Evolutionary conservation across 2,797 vertebrate species (phyloP), one percentile per base, ranked within the genome.

Genomic region (Sphenodon punctatus): DNA sequence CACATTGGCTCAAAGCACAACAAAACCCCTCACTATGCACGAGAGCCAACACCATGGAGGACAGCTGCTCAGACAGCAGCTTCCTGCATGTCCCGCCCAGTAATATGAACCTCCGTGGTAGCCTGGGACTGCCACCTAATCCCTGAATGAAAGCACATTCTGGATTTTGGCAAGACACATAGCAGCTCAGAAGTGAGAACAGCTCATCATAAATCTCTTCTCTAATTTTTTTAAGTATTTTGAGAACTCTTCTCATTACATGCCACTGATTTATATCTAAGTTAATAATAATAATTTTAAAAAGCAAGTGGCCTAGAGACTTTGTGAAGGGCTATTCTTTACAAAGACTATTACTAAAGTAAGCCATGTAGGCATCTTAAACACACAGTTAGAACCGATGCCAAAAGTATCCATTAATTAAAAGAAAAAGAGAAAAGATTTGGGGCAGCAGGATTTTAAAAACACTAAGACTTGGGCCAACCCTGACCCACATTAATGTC

Each of bases 91-190:
- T n/a, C n/a, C n/a, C n/a, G n/a, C n/a, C n/a, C n/a, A n/a, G n/a
- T n/a, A n/a, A n/a, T n/a, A n/a, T n/a, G n/a, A n/a, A n/a, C n/a
- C n/a, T n/a, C n/a, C n/a, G n/a, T n/a, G n/a, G n/a, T n/a, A n/a
- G n/a, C n/a, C n/a, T n/a, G n/a, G n/a, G n/a, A n/a, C n/a, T n/a
- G n/a, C n/a, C 5, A 36, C 42, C 30, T 0, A 23, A 19, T 0
- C 55, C 88, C 86, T 34, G 67, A n/a, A 65, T 4, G 74, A 46
- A 66, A 38, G 43, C 70, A 61, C 84, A 43, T 32, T 51, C 82
- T 81, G 83, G 10, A 41, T 41, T 1, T 0, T 0, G 10, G 34
- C 15, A 34, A 63, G 42, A 67, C 27, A 79, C 3, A 5, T 5
- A 77, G 61, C 15, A 32, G 75, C 8, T 87, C 73, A 73, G 45